A percentile compares a stretch with the other conserved stretches of the same genome.
These are phyloP conservation scores for Brachionichthys hirsutus DNA, from an alignment of 2,113 vertebrate genomes.

Conservation along the genomic window DNA sequence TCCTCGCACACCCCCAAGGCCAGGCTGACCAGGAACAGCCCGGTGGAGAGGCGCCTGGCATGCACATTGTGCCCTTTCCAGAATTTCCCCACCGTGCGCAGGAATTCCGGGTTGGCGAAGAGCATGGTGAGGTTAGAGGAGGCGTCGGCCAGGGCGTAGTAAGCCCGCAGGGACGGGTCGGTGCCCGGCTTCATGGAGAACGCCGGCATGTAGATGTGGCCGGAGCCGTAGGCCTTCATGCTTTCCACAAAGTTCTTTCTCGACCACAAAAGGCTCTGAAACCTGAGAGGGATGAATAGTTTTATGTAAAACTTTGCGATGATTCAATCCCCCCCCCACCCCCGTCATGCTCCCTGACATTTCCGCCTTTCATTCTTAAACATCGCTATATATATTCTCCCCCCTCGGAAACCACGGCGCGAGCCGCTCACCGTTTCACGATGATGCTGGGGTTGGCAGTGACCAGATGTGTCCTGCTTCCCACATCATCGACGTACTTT, in stretches of 20 bases:
- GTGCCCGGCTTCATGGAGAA: conserved; percentile 94
- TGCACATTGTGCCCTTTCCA: conserved; percentile 91
- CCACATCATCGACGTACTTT: conserved; percentile 89
- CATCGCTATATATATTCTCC: too few relatives aligned
- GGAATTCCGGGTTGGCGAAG: conserved; percentile 94
- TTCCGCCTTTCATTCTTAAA: too few relatives aligned
- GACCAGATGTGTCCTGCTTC: conserved; percentile 89
- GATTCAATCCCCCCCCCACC: too few relatives aligned
- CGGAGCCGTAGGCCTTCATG: conserved; percentile 89
- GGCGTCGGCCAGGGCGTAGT: conserved; percentile 85
- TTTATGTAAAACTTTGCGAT: too few relatives aligned
- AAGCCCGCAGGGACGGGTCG: conserved; percentile 86
- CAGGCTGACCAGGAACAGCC: conserved; percentile 91
- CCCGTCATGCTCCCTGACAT: too few relatives aligned
- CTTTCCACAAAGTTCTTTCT: conserved; percentile 90
- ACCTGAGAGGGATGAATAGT: conserved; percentile 72
- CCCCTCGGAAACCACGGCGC: too few relatives aligned
- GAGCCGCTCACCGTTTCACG: conserved; percentile 90
- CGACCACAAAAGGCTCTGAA: conserved; percentile 95
- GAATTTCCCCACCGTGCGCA: conserved; percentile 87
- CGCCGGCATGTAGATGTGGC: conserved; percentile 96
- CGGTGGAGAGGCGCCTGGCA: conserved; percentile 90
- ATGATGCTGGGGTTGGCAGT: conserved; percentile 98
- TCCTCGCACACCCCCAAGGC: conserved; percentile 93
- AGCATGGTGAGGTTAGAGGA: conserved; percentile 89